Percentiles rank a stretch among this genome's conserved stretches.
Evolutionary conservation across 2,888 invertebrate genomes (phyloP).

Genomic region (Stramonita haemastoma): DNA sequence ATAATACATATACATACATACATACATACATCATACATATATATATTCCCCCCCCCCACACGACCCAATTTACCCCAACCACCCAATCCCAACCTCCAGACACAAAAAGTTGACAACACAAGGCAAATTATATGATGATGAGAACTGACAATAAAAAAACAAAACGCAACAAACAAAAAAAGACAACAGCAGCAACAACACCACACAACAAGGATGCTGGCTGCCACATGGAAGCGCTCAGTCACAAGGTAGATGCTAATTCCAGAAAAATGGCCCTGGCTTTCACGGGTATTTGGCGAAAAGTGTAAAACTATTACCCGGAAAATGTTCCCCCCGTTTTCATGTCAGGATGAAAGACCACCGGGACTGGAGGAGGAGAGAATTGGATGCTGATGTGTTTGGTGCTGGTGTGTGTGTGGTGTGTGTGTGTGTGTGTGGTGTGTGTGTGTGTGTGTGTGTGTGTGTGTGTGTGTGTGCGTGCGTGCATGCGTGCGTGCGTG

Average conservation of each 20-base stretch:
- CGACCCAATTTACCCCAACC: too few species aligned
- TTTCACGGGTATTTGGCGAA: constrained; percentile 21
- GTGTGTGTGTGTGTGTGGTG: background rate
- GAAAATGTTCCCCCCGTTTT: background rate
- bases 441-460: too few species aligned
- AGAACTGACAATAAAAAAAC: too few species aligned
- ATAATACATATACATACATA: too few species aligned
- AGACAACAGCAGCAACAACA: background rate
- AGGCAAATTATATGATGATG: background rate
- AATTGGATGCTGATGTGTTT: background rate
- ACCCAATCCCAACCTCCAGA: too few species aligned
- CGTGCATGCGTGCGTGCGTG: too few species aligned
- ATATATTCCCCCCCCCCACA: too few species aligned
- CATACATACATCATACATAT: too few species aligned
- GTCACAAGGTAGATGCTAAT: background rate
- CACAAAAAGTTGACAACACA: background rate
- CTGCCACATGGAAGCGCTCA: background rate
- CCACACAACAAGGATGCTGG: background rate
- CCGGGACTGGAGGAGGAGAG: background rate
- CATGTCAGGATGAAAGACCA: constrained; percentile 17
- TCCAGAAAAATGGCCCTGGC: background rate
- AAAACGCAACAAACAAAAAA: background rate
- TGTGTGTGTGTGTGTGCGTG: too few species aligned
- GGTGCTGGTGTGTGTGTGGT: background rate
- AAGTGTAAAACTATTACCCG: constrained; percentile 26